Evolutionary conservation across 2,797 vertebrate genomes (phyloP).

Genomic region (Heteromormyrus szaboi): DNA sequence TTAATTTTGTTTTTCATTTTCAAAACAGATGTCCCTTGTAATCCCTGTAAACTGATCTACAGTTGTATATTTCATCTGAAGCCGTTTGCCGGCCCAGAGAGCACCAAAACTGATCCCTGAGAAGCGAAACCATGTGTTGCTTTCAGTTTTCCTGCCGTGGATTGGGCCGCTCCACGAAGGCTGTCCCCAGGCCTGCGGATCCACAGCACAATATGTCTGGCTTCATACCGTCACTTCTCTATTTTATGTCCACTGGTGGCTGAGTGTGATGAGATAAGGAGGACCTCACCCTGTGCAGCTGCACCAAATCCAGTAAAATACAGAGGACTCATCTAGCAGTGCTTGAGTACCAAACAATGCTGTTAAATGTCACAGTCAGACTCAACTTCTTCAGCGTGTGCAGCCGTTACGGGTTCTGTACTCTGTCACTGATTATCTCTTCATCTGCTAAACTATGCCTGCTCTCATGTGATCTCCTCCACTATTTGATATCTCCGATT

Average conservation of each 20-base stretch:
- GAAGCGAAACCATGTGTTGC: constrained; percentile 54
- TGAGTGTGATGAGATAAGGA: neutral
- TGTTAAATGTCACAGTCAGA: neutral
- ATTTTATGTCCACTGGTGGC: neutral
- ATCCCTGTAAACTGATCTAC: constrained; percentile 68
- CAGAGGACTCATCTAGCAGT: neutral
- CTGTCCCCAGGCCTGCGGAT: neutral
- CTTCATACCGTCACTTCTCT: neutral
- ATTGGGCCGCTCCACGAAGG: constrained; percentile 18
- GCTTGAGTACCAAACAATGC: neutral
- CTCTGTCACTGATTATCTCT: constrained; percentile 5
- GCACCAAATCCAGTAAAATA: neutral
- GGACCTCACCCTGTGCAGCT: neutral
- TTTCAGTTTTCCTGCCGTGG: constrained; percentile 43
- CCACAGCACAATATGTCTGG: neutral
- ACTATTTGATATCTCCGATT: constrained; percentile 54
- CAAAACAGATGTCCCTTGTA: constrained; percentile 67
- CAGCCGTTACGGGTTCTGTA: constrained; percentile 31
- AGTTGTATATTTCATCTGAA: constrained; percentile 55
- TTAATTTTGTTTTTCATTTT: constrained; percentile 69
- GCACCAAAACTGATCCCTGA: constrained; percentile 18
- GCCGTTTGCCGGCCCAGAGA: constrained; percentile 30
- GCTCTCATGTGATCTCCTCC: constrained; percentile 7
- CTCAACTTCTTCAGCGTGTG: neutral
- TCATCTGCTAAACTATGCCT: neutral